Evolutionary conservation across 1,140 invertebrate species (phyloP), one percentile per base, ranked within the genome.

Genomic region (Heterodera carotae): DNA sequence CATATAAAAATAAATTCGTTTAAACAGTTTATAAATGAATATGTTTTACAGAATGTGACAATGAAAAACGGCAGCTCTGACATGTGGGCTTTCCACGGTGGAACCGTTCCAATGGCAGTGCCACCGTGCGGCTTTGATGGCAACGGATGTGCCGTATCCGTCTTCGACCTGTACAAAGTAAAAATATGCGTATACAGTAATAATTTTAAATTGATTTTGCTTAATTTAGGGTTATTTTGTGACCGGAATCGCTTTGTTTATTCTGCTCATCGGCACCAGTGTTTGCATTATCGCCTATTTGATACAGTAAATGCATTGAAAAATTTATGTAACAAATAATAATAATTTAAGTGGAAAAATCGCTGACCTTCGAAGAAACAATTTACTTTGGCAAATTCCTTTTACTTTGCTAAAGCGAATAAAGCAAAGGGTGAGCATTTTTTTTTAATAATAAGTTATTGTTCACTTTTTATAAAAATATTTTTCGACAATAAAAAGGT

Each of bases 321-420:
- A 56, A 15, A 56, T 5, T 5, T 8, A 43, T 43, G 39, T 6
- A 43, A 43, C 39, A 56, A 22, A 22, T 22, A 18, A 2, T 56
- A 18, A 22, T 4, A 15, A 29, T 69, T 83, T 62, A 36, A 81
- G 78, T 53, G 60, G 68, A 2, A 82, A 79, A 36, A 59, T 56
- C 22, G 48, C 48, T 67, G 83, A 83, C 71, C 80, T 72, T 29
- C 80, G 80, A 39, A 43, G 77, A 6, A 64, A 76, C 43, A 86
- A 84, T 64, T 68, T 76, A 36, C 33, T 84, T n/a, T 84, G 83
- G 83, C 80, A 84, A 62, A 81, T 84, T 22, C 73, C 85, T 8
- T 84, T 71, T 59, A 8, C 60, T 0, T 31, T 34, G 36, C 43
- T 84, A 59, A 69, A 56, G 48, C 48, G 48, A 22, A 5, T 5